Base-by-base conservation (phyloP, 2,888 invertebrate genomes). In the Incurvaria masculella region DNA sequence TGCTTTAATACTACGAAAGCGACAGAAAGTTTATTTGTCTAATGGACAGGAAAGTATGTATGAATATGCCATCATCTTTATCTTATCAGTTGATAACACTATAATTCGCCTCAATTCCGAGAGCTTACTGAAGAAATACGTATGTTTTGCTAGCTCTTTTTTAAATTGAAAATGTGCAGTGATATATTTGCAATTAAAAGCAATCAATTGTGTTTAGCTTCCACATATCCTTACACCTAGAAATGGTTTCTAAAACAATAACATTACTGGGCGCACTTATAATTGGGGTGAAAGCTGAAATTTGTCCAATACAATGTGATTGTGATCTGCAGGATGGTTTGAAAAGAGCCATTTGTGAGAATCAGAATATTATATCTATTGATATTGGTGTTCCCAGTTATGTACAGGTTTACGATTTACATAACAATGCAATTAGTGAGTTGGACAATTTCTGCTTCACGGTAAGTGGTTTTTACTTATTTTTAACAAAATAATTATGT, bases 321-420 rank as follows among this genome's bases (percentile, higher is more conserved):
- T 82, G 82, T 68, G 81, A 81, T 61, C 61, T 71, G 56, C 67
- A 72, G 46, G 65, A 76, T 59, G 72, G 70, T 18, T 61, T 80
- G 46, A 79, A 74, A 57, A 68, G 81, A 45, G 82, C 81, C 1
- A 63, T 62, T 44, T 83, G 81, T 59, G 81, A 79, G 49, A 75
- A 81, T 43, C 81, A 81, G 64, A 82, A 80, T 51, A 74, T 87
- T 56, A 74, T 84, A 52, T 74, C 68, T 55, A 68, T 85, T 2
- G 79, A 81, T 56, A 69, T 84, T 49, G 83, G 82, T 56, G 79
- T 86, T 58, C 82, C 86, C 1, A 65, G 66, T 43, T 69, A 68
- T 19, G 83, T 84, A 23, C 80, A 86, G 65, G 68, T 84, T 42
- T 78, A 86, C 52, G 82, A 82, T 63, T 66, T 86, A 52, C 82